Evolutionary conservation across 2,888 invertebrate species (phyloP), one percentile per base, ranked within the genome.

Genomic region (Linnaemya tessellans): DNA sequence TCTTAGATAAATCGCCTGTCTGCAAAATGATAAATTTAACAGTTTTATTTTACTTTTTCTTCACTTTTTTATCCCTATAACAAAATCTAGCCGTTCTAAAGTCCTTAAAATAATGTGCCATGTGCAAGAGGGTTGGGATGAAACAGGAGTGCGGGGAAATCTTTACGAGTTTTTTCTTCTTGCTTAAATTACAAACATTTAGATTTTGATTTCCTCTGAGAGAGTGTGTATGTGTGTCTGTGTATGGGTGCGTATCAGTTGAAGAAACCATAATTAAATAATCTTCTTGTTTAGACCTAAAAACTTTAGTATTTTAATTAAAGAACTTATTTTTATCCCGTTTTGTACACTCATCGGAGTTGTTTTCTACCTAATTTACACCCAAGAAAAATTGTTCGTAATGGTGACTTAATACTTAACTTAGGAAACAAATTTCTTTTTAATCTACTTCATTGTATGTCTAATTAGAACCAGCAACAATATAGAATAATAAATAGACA

Each of bases 1-100:
- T 58, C 77, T 65, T 71, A 79, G 74, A 85, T 82, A 71, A 85
- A 82, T 85, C 70, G 81, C 74, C 81, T 82, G 85, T 74, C 82
- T 79, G 43, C 43, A 70, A 64, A 85, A 85, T 85, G 74, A 82
- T 79, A 85, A 85, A 85, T 75, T 71, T 64, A 41, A 64, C 30
- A 68, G 78, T 62, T 62, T 71, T 41, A 62, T 43, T 58, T 65
- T 35, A 60, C 41, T 22, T 64, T 43, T 35, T 68, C 49, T 22
- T 51, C 25, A n/a, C 35, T 38, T 54, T 58, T 58, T 54, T 58
- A 67, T 78, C 54, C 43, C 15, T 56, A 38, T 60, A 41, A 51
- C 30, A 18, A 74, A 74, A 74, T 60, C 41, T 58, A 67, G 10
- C 10, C 49, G 60, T 68, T n/a, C 1, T 8, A 67, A 11, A 58